Evolutionary conservation across 1,140 invertebrate genomes (phyloP).

Genomic region (Cephus cinctus): DNA sequence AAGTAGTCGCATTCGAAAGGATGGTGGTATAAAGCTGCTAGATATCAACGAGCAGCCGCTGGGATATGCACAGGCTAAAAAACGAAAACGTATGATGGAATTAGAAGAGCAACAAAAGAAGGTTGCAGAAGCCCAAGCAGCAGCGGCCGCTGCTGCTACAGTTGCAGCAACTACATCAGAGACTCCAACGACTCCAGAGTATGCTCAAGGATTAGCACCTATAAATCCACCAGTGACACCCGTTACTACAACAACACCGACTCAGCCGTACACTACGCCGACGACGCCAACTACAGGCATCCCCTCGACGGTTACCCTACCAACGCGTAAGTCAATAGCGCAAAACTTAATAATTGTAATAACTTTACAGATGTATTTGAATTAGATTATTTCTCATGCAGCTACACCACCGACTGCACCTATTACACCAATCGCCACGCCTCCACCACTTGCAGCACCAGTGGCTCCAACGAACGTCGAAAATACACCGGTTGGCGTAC

Average conservation of each 20-base stretch:
- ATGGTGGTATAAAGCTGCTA: conserved; percentile 88
- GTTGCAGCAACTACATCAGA: conserved; percentile 53
- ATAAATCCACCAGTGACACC: conserved; percentile 50
- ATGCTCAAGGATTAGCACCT: conserved; percentile 71
- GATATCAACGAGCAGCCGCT: conserved; percentile 91
- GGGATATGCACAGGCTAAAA: conserved; percentile 64
- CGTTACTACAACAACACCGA: conserved; percentile 26
- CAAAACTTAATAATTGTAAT: too few relatives aligned
- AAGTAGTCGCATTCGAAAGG: conserved; percentile 66
- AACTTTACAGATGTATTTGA: conserved; percentile 13
- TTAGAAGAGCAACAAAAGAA: conserved; percentile 77
- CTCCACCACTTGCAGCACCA: conserved; percentile 38
- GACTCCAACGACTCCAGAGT: conserved; percentile 65
- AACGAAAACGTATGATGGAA: conserved; percentile 65
- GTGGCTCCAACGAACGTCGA: conserved; percentile 43
- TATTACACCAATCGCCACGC: conserved; percentile 38
- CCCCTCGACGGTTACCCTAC: conserved; percentile 9
- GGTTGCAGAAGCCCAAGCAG: conserved; percentile 61
- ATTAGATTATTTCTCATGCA: too few relatives aligned
- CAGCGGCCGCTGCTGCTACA: conserved; percentile 51
- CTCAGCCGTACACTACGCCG: conserved; percentile 40
- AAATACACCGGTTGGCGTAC: conserved; percentile 41
- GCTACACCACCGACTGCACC: conserved; percentile 37
- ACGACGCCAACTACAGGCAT: conserved; percentile 33
- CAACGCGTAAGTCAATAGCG: conserved; percentile 13